Evolutionary conservation across 2,797 vertebrate genomes (phyloP).

Genomic region (Hippoglossus hippoglossus): DNA sequence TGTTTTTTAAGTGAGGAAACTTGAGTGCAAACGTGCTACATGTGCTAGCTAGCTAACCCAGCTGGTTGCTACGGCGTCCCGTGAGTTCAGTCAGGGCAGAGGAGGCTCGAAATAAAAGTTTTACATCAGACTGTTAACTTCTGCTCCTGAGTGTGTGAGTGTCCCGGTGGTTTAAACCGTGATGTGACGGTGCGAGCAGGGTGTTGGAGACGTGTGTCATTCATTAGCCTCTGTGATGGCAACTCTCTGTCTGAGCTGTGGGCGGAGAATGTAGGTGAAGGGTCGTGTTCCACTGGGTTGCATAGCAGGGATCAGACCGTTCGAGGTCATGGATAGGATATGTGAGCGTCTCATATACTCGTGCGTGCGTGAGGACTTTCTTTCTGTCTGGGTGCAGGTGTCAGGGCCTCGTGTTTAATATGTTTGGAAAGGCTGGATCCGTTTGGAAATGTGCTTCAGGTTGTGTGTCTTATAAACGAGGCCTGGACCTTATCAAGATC

Average conservation of each 20-base stretch:
- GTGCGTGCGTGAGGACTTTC: not conserved
- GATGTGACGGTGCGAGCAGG: not conserved
- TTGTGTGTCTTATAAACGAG: not conserved
- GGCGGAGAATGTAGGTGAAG: slow-evolving; percentile 78
- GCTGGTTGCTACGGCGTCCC: slow-evolving; percentile 10
- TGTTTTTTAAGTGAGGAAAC: not conserved
- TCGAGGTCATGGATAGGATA: slow-evolving; percentile 59
- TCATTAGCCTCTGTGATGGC: slow-evolving; percentile 36
- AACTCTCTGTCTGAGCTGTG: slow-evolving; percentile 24
- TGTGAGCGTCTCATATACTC: not conserved
- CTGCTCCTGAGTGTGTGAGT: not conserved
- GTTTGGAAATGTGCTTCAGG: not conserved
- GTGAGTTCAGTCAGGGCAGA: not conserved
- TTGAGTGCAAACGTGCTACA: not conserved
- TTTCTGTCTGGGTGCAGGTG: not conserved
- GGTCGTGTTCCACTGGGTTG: slow-evolving; percentile 59
- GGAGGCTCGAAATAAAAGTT: not conserved
- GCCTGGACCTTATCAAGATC: too few relatives aligned
- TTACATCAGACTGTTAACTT: not conserved
- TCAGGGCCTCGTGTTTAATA: not conserved
- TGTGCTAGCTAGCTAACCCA: slow-evolving; percentile 17
- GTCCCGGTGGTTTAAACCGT: not conserved
- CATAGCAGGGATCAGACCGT: slow-evolving; percentile 1
- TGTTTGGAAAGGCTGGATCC: not conserved
- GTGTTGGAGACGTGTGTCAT: slow-evolving; percentile 2